A percentile compares a stretch with the other conserved stretches of the same genome.
Evolutionary conservation across 1,140 invertebrate species (phyloP).

Genomic region (Andricus grossulariae): DNA sequence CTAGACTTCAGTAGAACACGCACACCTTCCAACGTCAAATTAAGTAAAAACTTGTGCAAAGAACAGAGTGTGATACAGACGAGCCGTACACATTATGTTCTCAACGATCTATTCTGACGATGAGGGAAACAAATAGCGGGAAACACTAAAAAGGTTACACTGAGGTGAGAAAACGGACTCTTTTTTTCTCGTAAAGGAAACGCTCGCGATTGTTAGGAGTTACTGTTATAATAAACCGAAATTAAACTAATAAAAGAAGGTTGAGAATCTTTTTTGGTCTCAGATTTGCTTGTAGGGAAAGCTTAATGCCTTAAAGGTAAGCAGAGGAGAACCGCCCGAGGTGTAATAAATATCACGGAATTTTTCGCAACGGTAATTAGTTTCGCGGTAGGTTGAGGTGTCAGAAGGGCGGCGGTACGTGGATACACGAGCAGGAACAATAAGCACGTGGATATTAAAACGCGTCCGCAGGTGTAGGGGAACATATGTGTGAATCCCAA

Average conservation of each 20-base stretch:
- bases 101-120: background rate
- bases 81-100: no score
- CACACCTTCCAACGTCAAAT: no score
- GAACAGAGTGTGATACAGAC: no score
- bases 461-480: conserved; percentile 34
- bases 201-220: background rate
- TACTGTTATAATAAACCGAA: background rate
- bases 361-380: conserved; percentile 55
- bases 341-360: conserved; percentile 53
- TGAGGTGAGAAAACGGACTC: background rate
- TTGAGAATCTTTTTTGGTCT: background rate
- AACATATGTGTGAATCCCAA: conserved; percentile 35
- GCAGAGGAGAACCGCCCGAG: background rate
- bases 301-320: background rate
- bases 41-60: no score
- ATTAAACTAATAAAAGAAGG: background rate
- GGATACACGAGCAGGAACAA: conserved; percentile 41
- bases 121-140: background rate
- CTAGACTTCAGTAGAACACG: no score
- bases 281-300: background rate
- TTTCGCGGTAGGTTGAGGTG: conserved; percentile 46
- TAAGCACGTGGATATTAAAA: conserved; percentile 46
- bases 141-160: background rate
- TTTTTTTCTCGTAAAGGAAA: background rate
- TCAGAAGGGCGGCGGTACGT: conserved; percentile 29